Evolutionary conservation across 2,113 vertebrate species (phyloP).

Genomic region (Poecile atricapillus): DNA sequence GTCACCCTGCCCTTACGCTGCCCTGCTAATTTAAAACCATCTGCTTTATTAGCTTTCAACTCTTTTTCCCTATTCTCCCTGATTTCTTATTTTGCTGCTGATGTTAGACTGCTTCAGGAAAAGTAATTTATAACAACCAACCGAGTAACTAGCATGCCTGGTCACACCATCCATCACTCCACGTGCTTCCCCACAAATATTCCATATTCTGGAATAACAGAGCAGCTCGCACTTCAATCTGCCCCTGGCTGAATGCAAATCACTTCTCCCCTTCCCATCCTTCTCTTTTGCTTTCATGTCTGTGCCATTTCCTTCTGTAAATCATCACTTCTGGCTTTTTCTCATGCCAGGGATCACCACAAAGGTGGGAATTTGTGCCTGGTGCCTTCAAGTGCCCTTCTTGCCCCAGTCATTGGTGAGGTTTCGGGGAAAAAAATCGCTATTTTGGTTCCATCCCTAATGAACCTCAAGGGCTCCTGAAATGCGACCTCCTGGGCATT

Average conservation of each 20-base stretch:
- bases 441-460: not conserved
- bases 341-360: not conserved
- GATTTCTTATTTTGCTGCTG: not conserved
- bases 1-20: not conserved
- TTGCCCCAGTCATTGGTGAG: not conserved
- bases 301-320: not conserved
- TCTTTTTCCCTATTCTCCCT: not conserved
- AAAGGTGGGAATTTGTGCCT: not conserved
- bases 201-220: not conserved
- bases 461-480: not conserved
- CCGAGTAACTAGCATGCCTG: not conserved
- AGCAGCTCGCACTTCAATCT: not conserved
- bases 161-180: not conserved
- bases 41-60: not conserved
- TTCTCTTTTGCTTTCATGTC: not conserved
- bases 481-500: rapidly evolving
- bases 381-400: not conserved
- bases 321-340: not conserved
- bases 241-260: not conserved
- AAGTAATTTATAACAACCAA: not conserved
- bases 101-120: not conserved
- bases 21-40: not conserved
- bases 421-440: not conserved
- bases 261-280: not conserved
- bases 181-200: not conserved